A percentile compares a stretch with the other conserved stretches of the same genome.
Evolutionary conservation across 2,888 invertebrate species (phyloP).

Genomic region (Eupeodes luniger): DNA sequence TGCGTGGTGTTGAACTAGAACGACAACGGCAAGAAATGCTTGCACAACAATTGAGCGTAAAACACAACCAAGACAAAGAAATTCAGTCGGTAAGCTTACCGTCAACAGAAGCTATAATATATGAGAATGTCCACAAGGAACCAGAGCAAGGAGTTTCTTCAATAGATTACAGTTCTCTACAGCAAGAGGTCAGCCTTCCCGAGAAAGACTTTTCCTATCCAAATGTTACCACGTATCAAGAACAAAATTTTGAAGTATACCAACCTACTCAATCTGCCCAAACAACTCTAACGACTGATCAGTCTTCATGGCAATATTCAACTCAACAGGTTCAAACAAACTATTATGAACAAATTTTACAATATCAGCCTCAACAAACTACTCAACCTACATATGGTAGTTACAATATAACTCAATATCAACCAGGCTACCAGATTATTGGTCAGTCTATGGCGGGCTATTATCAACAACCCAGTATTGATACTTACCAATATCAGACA

Average conservation of each 20-base stretch:
- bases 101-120: not conserved
- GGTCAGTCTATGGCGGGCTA: constrained; percentile 79
- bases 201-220: constrained; percentile 18
- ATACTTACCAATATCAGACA: constrained; percentile 78
- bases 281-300: constrained; percentile 53
- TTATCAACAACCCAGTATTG: constrained; percentile 78
- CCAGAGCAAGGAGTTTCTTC: constrained; percentile 16
- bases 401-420: constrained; percentile 79
- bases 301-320: constrained; percentile 68
- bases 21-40: constrained; percentile 77
- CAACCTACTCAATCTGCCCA: constrained; percentile 56
- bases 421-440: constrained; percentile 80
- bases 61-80: constrained; percentile 39
- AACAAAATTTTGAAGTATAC: constrained; percentile 52
- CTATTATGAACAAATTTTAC: constrained; percentile 82
- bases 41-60: constrained; percentile 47
- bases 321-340: constrained; percentile 77
- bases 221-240: constrained; percentile 27
- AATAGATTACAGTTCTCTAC: constrained; percentile 40
- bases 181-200: not conserved
- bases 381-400: constrained; percentile 66
- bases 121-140: constrained; percentile 15
- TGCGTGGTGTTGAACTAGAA: constrained; percentile 86
- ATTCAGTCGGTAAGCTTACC: not conserved
- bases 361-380: constrained; percentile 80